phyloP scores from a whole-genome alignment of 2,797 vertebrate genomes.

The Emydoidea blandingii region DNA sequence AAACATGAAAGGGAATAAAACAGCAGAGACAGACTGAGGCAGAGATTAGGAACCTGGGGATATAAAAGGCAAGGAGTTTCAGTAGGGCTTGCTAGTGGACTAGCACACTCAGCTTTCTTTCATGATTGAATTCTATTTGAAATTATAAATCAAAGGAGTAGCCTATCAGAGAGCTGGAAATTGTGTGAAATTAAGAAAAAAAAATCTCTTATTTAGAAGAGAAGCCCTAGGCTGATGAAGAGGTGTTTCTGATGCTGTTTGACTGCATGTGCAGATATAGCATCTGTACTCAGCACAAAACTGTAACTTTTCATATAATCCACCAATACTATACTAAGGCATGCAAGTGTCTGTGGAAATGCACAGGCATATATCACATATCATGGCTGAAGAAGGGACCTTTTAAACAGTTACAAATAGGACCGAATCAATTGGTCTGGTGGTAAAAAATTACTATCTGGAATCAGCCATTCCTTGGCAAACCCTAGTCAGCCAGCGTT shows the following conservation, averaged over 20 bases:
- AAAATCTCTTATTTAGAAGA: conserved; percentile 23
- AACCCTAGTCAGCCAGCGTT: neutral
- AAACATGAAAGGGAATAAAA: conserved; percentile 69
- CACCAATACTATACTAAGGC: neutral
- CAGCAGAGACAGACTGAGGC: conserved; percentile 30
- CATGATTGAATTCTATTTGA: conserved; percentile 75
- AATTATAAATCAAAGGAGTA: conserved; percentile 71
- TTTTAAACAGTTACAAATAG: neutral
- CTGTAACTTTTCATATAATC: neutral
- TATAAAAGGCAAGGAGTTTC: conserved; percentile 51
- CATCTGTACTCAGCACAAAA: neutral
- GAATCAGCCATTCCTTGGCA: neutral
- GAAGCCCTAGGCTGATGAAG: neutral
- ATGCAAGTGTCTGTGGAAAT: neutral
- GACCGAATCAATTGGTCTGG: neutral
- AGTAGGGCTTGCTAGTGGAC: neutral
- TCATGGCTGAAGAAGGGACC: neutral
- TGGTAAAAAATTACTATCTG: neutral
- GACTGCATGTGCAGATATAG: neutral
- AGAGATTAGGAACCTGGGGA: conserved; percentile 32
- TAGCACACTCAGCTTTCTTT: conserved; percentile 25
- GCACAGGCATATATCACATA: neutral
- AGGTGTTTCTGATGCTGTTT: neutral
- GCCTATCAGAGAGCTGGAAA: conserved; percentile 53
- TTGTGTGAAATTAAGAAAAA: conserved; percentile 32